Conservation (phyloP, 2,888 invertebrate species). For the Tachina fera region DNA sequence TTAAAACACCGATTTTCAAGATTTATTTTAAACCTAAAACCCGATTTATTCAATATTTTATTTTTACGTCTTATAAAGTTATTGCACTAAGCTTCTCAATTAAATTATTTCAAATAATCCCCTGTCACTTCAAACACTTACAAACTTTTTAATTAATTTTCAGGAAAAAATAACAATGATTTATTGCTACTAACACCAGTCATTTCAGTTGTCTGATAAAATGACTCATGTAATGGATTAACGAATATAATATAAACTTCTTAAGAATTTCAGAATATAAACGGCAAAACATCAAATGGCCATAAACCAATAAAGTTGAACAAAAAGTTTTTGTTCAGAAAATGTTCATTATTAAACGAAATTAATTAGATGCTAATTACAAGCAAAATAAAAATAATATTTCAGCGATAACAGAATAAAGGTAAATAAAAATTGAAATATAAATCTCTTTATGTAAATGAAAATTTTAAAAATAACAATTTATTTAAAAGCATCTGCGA, state of each 20-base stretch:
- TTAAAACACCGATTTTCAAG: no score
- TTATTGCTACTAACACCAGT: conserved; percentile 5
- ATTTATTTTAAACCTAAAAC: no score
- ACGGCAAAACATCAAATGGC: conserved; percentile 32
- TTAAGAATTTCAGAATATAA: conserved; percentile 30
- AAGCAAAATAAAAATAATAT: conserved; percentile 38
- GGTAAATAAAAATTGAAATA: conserved; percentile 19
- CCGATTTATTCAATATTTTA: no score
- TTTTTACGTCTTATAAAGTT: no score
- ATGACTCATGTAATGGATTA: conserved; percentile 8
- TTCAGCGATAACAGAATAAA: conserved; percentile 19
- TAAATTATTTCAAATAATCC: not conserved
- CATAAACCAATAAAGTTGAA: conserved; percentile 5
- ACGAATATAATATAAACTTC: conserved; percentile 10
- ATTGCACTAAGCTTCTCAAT: no score
- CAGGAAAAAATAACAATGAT: conserved; percentile 12
- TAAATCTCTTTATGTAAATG: conserved; percentile 20
- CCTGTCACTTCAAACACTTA: conserved; percentile 31
- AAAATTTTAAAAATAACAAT: not conserved
- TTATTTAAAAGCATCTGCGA: not conserved
- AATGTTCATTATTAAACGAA: conserved; percentile 33
- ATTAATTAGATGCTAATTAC: conserved; percentile 64
- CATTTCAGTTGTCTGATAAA: not conserved
- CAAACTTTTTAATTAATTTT: conserved; percentile 46
- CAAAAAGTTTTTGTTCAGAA: not conserved